Conservation (phyloP, 2,797 vertebrate genomes). For the Rhabdophis nuchalis region DNA sequence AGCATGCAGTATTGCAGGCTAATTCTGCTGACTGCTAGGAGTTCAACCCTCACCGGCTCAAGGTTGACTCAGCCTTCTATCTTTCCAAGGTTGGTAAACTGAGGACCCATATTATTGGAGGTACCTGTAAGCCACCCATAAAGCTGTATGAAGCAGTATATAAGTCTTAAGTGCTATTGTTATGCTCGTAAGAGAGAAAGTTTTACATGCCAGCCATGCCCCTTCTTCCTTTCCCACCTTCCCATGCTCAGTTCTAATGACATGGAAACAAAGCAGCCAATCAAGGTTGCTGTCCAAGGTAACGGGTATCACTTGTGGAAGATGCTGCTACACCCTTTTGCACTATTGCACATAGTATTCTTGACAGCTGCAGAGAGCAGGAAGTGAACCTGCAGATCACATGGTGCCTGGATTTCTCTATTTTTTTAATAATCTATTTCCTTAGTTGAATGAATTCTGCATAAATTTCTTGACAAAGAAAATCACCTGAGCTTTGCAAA, state of each 20-base stretch:
- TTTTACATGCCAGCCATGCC: not conserved
- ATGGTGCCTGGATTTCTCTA: not conserved
- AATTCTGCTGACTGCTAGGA: not conserved
- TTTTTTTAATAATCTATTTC: not conserved
- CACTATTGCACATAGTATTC: not conserved
- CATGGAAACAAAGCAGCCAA: not conserved
- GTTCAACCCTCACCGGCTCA: not conserved
- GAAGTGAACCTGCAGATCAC: not conserved
- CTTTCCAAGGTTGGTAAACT: not conserved
- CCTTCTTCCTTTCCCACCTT: not conserved
- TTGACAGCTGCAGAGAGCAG: not conserved
- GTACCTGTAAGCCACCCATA: not conserved
- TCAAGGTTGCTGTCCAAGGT: not conserved
- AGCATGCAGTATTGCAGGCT: not conserved
- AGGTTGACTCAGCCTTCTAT: not conserved
- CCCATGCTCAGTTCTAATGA: not conserved
- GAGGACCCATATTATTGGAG: not conserved
- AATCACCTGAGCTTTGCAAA: slow-evolving; percentile 86
- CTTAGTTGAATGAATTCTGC: not conserved
- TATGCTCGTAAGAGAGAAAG: not conserved
- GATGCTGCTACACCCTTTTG: not conserved
- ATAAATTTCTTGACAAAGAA: not conserved
- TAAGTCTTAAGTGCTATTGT: not conserved
- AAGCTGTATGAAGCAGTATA: not conserved
- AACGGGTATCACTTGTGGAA: not conserved